phyloP scores from a whole-genome alignment of 2,113 vertebrate species.

The Epinephelus cyanopodus region DNA sequence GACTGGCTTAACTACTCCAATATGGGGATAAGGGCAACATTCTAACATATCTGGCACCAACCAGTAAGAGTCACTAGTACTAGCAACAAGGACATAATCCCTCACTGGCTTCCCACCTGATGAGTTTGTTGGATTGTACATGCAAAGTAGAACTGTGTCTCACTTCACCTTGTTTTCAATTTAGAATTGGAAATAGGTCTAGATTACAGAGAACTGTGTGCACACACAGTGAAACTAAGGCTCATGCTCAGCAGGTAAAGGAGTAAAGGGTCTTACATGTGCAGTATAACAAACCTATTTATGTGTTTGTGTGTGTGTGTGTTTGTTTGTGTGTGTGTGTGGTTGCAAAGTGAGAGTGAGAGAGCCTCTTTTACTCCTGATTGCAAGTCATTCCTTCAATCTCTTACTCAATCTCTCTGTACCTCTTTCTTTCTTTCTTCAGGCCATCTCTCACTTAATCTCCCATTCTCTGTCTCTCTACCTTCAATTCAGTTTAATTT shows the following conservation, averaged over 20 bases:
- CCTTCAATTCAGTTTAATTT: conserved; percentile 75
- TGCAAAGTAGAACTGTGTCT: neutral
- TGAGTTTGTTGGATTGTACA: neutral
- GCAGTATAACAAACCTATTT: neutral
- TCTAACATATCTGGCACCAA: too few relatives aligned
- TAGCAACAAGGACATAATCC: neutral
- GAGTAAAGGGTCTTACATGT: conserved; percentile 20
- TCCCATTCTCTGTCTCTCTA: conserved; percentile 54
- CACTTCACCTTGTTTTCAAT: neutral
- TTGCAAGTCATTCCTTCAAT: conserved; percentile 56
- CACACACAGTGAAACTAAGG: conserved; percentile 2
- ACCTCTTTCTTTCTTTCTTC: conserved; percentile 19
- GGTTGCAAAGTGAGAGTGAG: conserved; percentile 25
- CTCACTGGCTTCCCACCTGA: neutral
- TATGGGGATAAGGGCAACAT: too few relatives aligned
- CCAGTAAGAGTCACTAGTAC: neutral
- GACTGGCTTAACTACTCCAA: too few relatives aligned
- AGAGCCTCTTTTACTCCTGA: conserved; percentile 41
- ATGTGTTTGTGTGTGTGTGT: conserved; percentile 13
- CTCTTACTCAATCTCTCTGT: conserved; percentile 27
- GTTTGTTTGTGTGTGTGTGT: conserved; percentile 21
- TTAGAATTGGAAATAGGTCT: neutral
- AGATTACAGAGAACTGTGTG: neutral
- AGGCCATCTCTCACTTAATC: conserved; percentile 63
- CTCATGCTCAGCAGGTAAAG: neutral